Conservation (phyloP, 2,113 vertebrate species). For the Globicephala melas region DNA sequence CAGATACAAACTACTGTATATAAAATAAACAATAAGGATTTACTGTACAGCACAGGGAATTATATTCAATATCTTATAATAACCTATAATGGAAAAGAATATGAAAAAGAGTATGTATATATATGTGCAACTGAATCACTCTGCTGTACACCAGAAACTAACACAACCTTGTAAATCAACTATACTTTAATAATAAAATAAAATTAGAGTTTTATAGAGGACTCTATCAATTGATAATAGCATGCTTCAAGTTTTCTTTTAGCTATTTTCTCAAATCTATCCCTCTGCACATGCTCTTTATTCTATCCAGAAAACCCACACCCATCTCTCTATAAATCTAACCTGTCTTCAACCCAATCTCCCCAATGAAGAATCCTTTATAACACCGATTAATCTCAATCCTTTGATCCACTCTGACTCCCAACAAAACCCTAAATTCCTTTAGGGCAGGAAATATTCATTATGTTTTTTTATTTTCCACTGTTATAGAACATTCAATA, state of each 20-base stretch:
- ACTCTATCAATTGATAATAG: not conserved
- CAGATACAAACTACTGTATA: not conserved
- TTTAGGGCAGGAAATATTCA: not conserved
- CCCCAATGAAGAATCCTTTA: constrained; percentile 28
- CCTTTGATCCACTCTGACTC: constrained; percentile 33
- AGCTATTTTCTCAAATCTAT: not conserved
- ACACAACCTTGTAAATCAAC: too few relatives aligned
- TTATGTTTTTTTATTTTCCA: not conserved
- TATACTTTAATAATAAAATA: not conserved
- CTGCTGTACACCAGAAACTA: too few relatives aligned
- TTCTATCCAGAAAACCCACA: not conserved
- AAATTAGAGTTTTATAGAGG: not conserved
- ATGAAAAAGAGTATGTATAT: too few relatives aligned
- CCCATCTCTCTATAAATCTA: not conserved
- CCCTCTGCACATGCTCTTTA: not conserved
- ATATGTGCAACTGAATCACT: too few relatives aligned
- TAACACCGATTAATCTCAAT: not conserved
- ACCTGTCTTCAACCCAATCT: not conserved
- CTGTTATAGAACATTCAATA: not conserved
- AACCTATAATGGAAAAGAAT: too few relatives aligned
- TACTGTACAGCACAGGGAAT: not conserved
- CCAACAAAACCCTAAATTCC: not conserved
- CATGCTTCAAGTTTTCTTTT: not conserved
- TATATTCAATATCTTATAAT: too few relatives aligned
- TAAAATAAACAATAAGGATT: not conserved